A percentile compares a stretch with the other conserved stretches of the same genome.
phyloP scores from a whole-genome alignment of 2,113 vertebrate genomes.

The Leucopsar rothschildi region DNA sequence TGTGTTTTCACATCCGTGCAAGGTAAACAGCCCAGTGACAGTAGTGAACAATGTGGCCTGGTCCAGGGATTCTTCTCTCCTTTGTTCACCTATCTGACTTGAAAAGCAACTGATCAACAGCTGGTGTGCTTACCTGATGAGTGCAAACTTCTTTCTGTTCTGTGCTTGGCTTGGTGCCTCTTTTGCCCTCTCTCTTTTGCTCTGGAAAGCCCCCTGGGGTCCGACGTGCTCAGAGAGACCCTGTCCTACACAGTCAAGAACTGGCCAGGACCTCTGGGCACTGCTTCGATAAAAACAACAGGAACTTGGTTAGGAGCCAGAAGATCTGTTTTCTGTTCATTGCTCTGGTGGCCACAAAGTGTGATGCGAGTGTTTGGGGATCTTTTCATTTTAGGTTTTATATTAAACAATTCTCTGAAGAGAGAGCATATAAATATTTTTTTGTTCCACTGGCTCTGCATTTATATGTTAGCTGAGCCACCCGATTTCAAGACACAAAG shows the following conservation, averaged over 20 bases:
- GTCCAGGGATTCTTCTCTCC: neutral
- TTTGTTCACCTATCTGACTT: neutral
- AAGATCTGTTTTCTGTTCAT: constrained; percentile 30
- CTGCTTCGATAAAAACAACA: constrained; percentile 2
- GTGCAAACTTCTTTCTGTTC: neutral
- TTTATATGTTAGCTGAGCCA: neutral
- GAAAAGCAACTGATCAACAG: neutral
- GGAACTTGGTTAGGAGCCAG: constrained; percentile 19
- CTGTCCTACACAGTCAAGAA: neutral
- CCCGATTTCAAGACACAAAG: neutral
- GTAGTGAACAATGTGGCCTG: neutral
- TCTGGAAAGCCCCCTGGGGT: neutral
- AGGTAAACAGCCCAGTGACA: neutral
- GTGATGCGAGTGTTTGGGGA: neutral
- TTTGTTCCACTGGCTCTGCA: neutral
- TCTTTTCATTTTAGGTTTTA: neutral
- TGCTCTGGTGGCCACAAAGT: constrained; percentile 14
- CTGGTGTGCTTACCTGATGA: neutral
- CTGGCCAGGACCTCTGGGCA: neutral
- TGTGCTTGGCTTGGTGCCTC: neutral
- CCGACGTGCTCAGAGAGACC: neutral
- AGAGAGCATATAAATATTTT: neutral
- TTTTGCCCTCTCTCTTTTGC: neutral
- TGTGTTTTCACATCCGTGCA: neutral
- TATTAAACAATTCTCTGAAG: neutral